Evolutionary conservation across 2,888 invertebrate species (phyloP).

Genomic region (Andrena dorsata): DNA sequence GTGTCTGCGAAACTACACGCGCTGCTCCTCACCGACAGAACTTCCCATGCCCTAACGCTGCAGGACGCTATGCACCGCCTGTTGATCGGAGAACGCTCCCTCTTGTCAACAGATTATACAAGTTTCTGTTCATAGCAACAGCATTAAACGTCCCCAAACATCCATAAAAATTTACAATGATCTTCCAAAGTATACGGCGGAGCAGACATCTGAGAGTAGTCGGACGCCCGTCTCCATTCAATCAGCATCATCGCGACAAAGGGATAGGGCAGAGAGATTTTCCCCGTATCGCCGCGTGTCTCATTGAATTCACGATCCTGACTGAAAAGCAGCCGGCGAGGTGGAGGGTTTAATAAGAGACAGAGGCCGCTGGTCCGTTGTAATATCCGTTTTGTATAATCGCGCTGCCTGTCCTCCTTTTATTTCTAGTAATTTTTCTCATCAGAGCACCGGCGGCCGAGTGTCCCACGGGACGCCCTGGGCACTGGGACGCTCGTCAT

Average conservation of each 20-base stretch:
- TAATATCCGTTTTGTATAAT: slow-evolving; percentile 79
- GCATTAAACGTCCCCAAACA: too few relatives aligned
- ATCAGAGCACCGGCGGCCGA: slow-evolving; percentile 73
- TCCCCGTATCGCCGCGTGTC: slow-evolving; percentile 55
- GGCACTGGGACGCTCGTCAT: slow-evolving; percentile 73
- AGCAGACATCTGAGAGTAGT: not conserved
- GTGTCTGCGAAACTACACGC: too few relatives aligned
- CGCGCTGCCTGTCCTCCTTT: slow-evolving; percentile 75
- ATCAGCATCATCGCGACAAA: slow-evolving; percentile 33
- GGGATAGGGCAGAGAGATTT: slow-evolving; percentile 59
- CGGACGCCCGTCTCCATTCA: slow-evolving; percentile 31
- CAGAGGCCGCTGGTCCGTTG: slow-evolving; percentile 71
- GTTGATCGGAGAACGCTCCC: too few relatives aligned
- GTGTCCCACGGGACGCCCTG: slow-evolving; percentile 79
- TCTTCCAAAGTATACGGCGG: not conserved
- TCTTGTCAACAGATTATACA: too few relatives aligned
- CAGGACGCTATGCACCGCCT: too few relatives aligned
- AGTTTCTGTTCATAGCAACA: too few relatives aligned
- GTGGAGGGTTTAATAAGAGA: slow-evolving; percentile 74
- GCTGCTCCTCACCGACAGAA: too few relatives aligned
- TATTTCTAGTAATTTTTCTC: slow-evolving; percentile 81
- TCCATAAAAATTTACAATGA: not conserved
- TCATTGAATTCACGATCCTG: slow-evolving; percentile 67
- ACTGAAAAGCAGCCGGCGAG: slow-evolving; percentile 61
- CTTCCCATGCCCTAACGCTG: too few relatives aligned